Conservation (phyloP, 2,888 invertebrate species). For the Bimastos eiseni region DNA sequence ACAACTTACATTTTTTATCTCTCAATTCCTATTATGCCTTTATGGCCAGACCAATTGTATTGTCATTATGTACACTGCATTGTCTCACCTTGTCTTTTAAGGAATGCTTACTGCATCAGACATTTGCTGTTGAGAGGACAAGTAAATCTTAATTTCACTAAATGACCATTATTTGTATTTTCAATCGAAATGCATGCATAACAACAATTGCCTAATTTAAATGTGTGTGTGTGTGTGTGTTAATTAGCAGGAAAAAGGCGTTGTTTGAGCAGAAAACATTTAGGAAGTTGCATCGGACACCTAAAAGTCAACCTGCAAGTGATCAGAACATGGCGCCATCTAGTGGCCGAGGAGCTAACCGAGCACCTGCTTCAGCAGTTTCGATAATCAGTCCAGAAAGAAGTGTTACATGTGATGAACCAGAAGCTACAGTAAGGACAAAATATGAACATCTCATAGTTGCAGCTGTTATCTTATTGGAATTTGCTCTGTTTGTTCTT, state of each 20-base stretch:
- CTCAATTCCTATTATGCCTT: no score
- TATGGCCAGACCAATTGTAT: no score
- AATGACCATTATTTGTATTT: neutral
- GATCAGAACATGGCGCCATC: constrained; percentile 17
- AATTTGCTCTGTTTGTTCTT: neutral
- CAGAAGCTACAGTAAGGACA: neutral
- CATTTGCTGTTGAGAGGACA: neutral
- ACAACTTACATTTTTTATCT: no score
- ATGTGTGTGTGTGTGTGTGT: neutral
- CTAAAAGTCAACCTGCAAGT: constrained; percentile 19
- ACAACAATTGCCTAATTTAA: neutral
- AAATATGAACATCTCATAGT: neutral
- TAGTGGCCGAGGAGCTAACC: neutral
- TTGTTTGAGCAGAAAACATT: constrained; percentile 16
- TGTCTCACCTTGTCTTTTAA: no score
- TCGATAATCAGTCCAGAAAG: constrained; percentile 18
- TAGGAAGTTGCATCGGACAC: constrained; percentile 14
- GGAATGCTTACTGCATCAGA: neutral
- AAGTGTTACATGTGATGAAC: neutral
- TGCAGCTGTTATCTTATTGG: neutral
- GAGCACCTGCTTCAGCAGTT: neutral
- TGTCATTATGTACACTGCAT: no score
- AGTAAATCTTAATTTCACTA: neutral
- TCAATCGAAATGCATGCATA: neutral
- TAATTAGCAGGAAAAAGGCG: constrained; percentile 15